Evolutionary conservation across 2,113 vertebrate species (phyloP).

Genomic region (Hypocryptadius cinnamomeus): DNA sequence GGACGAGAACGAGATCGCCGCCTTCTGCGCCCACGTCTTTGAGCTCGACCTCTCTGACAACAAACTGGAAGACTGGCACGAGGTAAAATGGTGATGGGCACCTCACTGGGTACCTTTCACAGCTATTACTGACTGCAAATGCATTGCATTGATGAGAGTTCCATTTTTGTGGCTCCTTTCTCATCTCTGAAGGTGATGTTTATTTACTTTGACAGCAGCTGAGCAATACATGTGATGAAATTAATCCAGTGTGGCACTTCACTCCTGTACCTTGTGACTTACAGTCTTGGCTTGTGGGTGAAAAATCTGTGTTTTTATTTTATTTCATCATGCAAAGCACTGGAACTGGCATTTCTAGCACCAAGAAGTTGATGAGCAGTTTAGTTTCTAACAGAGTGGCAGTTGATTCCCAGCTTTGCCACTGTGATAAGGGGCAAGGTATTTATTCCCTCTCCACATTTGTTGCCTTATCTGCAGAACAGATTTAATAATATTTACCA

Average conservation of each 20-base stretch:
- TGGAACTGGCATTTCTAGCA: background rate
- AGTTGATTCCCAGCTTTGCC: background rate
- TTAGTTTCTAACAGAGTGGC: background rate
- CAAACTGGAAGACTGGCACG: slow-evolving; percentile 89
- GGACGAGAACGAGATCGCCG: slow-evolving; percentile 83
- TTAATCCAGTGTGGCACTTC: background rate
- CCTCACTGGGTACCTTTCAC: background rate
- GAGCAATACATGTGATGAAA: background rate
- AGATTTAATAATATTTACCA: background rate
- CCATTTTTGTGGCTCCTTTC: background rate
- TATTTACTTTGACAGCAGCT: background rate
- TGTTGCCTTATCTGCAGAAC: background rate
- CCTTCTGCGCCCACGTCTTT: slow-evolving; percentile 90
- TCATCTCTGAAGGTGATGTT: background rate
- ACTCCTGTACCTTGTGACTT: background rate
- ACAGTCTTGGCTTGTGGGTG: background rate
- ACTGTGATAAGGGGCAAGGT: background rate
- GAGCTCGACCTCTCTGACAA: slow-evolving; percentile 96
- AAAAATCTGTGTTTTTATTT: background rate
- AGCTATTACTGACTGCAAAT: background rate
- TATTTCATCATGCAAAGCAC: background rate
- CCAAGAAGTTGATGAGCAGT: background rate
- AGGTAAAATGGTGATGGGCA: slow-evolving; percentile 71
- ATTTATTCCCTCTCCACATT: background rate
- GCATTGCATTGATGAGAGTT: background rate